These are phyloP conservation scores for Nymphalis urticae DNA, from an alignment of 2,888 invertebrate species.

Conservation along the genomic window DNA sequence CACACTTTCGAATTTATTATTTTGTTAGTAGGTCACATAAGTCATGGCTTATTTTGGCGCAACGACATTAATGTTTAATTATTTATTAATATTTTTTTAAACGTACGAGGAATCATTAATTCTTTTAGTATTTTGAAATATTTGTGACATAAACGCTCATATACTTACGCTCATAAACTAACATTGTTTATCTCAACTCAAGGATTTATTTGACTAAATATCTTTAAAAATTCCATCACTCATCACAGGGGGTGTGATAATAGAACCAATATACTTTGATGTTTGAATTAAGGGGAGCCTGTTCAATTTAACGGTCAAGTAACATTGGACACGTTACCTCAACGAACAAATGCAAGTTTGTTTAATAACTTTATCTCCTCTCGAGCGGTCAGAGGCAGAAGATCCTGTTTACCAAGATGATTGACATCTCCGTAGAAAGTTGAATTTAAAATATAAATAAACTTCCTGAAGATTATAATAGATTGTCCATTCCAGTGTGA, in stretches of 20 bases:
- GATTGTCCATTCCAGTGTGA: constrained; percentile 18
- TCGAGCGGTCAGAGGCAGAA: not conserved
- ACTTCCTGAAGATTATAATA: constrained; percentile 9
- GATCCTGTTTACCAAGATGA: not conserved
- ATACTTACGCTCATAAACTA: no score
- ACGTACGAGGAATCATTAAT: no score
- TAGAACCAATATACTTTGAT: not conserved
- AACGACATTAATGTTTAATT: no score
- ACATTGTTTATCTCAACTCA: no score
- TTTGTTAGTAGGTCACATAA: no score
- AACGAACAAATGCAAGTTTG: not conserved
- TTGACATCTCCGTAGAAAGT: constrained; percentile 1
- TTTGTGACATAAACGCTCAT: no score
- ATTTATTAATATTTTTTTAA: no score
- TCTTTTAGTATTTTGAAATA: no score
- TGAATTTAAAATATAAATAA: constrained; percentile 7
- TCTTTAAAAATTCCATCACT: not conserved
- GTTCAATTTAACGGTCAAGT: not conserved
- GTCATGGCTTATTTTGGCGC: no score
- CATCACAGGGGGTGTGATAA: not conserved
- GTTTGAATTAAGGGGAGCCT: not conserved
- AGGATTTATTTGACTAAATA: not conserved
- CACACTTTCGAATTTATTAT: no score
- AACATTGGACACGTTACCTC: not conserved
- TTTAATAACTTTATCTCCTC: not conserved